A percentile compares a stretch with the other conserved stretches of the same genome.
These are phyloP conservation scores for Palaemon carinicauda DNA, from an alignment of 1,140 invertebrate species.

Conservation along the genomic window DNA sequence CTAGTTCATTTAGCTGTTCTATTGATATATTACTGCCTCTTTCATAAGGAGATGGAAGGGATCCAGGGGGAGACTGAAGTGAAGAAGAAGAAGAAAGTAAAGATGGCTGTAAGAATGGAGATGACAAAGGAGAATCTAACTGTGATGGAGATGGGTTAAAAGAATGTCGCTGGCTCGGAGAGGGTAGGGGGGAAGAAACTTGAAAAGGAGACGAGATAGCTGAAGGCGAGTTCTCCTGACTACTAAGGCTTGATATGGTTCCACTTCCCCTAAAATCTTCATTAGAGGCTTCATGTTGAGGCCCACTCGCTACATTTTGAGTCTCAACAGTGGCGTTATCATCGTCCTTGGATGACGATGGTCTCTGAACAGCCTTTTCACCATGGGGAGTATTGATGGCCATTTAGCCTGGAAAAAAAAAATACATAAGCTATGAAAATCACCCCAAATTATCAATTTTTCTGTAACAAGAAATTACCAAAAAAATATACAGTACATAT, in stretches of 20 bases:
- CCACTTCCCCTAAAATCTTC: neutral
- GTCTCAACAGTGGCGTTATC: too few relatives aligned
- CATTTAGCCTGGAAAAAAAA: too few relatives aligned
- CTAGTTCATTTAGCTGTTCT: slow-evolving; percentile 32
- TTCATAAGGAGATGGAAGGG: neutral
- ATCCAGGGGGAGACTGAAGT: neutral
- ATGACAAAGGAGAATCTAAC: neutral
- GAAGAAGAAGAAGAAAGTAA: neutral
- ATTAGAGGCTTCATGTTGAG: neutral
- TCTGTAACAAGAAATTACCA: too few relatives aligned
- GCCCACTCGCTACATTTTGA: too few relatives aligned
- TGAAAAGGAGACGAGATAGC: neutral
- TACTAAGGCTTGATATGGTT: slow-evolving; percentile 10
- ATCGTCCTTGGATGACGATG: too few relatives aligned
- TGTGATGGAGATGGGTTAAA: neutral
- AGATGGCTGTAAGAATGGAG: neutral
- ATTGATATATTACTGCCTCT: slow-evolving; percentile 1
- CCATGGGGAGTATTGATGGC: too few relatives aligned
- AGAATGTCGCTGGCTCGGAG: neutral
- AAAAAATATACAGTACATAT: too few relatives aligned
- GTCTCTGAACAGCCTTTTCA: too few relatives aligned
- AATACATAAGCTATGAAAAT: too few relatives aligned
- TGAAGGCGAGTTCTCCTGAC: neutral
- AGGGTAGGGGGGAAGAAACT: neutral
- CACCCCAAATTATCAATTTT: too few relatives aligned